phyloP scores from a whole-genome alignment of 1,140 invertebrate species.

The Sinella curviseta region DNA sequence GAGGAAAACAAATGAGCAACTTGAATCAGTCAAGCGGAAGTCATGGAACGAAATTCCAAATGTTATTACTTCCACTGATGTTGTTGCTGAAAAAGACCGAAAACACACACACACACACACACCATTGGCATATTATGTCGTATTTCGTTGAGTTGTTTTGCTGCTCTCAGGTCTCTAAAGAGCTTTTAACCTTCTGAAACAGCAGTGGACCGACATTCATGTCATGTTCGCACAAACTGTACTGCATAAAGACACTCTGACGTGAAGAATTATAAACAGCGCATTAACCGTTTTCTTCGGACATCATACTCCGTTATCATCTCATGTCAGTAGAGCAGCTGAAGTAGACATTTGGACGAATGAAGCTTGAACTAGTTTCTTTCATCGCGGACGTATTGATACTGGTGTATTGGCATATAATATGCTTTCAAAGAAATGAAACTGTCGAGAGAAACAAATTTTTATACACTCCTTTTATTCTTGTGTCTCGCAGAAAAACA shows the following conservation, averaged over 20 bases:
- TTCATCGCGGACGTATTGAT: neutral
- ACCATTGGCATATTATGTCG: neutral
- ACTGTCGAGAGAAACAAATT: neutral
- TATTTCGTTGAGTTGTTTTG: neutral
- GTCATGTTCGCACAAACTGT: no score
- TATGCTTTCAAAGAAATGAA: constrained; percentile 4
- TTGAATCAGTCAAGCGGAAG: neutral
- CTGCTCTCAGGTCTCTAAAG: neutral
- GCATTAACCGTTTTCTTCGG: neutral
- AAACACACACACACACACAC: no score
- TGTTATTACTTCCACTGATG: no score
- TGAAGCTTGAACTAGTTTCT: neutral
- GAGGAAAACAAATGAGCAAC: neutral
- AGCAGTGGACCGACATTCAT: no score
- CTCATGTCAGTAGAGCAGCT: neutral
- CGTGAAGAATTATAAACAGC: neutral
- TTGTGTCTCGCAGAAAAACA: neutral
- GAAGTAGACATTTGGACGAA: neutral
- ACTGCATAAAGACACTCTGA: neutral
- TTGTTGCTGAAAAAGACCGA: no score
- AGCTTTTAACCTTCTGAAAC: neutral
- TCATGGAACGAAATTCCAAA: neutral
- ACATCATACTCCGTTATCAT: neutral
- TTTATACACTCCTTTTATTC: no score
- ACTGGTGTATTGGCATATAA: neutral